Evolutionary conservation across 1,140 invertebrate species (phyloP).

Genomic region (Trachelipus rathkii): DNA sequence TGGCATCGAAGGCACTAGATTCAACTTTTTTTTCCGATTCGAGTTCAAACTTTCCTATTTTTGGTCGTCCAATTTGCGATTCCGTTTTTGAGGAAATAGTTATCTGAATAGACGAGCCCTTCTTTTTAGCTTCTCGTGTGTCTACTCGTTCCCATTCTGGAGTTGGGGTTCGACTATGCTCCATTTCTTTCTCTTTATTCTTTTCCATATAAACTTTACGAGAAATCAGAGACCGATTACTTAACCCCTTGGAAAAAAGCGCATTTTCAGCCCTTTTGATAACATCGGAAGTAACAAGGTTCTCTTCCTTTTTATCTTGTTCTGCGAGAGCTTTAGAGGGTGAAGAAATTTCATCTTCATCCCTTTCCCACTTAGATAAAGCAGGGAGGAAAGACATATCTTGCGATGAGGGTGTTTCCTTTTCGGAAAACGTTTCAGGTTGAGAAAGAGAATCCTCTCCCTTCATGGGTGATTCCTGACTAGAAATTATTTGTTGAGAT

Average conservation of each 20-base stretch:
- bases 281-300: constrained; percentile 74
- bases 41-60: not conserved
- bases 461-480: not conserved
- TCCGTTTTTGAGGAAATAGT: constrained; percentile 40
- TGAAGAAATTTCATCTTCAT: constrained; percentile 53
- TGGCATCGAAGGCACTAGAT: not conserved
- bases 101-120: constrained; percentile 36
- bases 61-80: constrained; percentile 35
- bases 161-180: constrained; percentile 30
- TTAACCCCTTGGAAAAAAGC: constrained; percentile 22
- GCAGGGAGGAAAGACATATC: constrained; percentile 61
- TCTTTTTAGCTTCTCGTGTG: constrained; percentile 32
- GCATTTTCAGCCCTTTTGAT: constrained; percentile 49
- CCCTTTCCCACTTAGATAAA: constrained; percentile 83
- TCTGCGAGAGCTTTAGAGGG: constrained; percentile 26
- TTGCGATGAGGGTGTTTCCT: constrained; percentile 36
- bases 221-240: constrained; percentile 19
- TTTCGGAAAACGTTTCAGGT: constrained; percentile 17
- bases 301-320: constrained; percentile 51
- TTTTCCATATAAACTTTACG: constrained; percentile 31
- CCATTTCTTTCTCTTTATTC: constrained; percentile 23
- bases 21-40: not conserved
- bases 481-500: not conserved
- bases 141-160: constrained; percentile 37
- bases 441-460: constrained; percentile 10